Conservation (phyloP, 2,888 invertebrate species). For the Theodoxus fluviatilis region DNA sequence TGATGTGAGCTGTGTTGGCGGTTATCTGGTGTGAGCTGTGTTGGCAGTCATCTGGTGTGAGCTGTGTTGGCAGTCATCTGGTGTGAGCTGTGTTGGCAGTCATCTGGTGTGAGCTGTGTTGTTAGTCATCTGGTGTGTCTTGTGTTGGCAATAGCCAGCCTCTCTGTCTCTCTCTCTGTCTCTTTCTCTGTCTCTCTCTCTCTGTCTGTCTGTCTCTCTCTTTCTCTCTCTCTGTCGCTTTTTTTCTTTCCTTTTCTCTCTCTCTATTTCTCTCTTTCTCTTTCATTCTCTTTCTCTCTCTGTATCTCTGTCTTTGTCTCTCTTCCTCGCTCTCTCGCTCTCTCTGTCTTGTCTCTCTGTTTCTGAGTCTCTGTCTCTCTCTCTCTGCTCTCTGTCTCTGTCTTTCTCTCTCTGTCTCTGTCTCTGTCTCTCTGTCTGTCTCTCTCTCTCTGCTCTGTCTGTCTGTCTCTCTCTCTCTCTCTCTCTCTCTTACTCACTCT, state of each 20-base stretch:
- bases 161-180: neutral
- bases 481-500: too few relatives aligned
- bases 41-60: neutral
- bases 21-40: constrained; percentile 82
- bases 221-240: neutral
- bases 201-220: constrained; percentile 9
- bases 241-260: neutral
- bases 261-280: too few relatives aligned
- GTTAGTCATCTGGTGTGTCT: neutral
- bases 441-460: constrained; percentile 1
- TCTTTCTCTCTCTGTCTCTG: neutral
- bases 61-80: neutral
- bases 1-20: neutral
- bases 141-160: neutral
- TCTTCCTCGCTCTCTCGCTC: too few relatives aligned
- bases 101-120: neutral
- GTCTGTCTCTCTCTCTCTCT: neutral
- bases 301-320: too few relatives aligned
- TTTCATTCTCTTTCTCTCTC: too few relatives aligned
- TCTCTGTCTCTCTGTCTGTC: neutral
- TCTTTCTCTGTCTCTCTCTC: constrained; percentile 4
- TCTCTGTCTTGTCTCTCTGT: too few relatives aligned
- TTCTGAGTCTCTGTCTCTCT: too few relatives aligned
- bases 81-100: too few relatives aligned
- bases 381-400: too few relatives aligned